Conservation (phyloP, 2,888 invertebrate species). For the Philonicus albiceps region DNA sequence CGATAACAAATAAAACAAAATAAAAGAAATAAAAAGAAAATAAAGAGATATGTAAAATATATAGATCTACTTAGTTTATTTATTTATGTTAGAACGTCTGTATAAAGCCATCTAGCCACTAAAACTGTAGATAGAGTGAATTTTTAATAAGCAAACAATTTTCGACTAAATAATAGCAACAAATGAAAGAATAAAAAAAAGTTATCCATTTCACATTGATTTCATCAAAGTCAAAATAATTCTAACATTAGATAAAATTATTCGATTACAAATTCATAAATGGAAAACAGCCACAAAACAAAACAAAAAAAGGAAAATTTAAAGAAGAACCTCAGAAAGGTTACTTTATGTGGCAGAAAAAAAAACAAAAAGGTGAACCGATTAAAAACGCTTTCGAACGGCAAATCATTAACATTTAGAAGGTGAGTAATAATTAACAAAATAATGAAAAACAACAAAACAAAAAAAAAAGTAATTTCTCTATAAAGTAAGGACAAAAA, state of each 20-base stretch:
- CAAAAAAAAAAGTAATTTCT: slow-evolving; percentile 21
- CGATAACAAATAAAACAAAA: not conserved
- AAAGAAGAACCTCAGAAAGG: not conserved
- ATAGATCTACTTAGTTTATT: slow-evolving; percentile 6
- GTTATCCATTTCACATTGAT: not conserved
- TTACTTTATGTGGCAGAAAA: not conserved
- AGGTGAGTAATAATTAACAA: not conserved
- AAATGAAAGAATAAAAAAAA: not conserved
- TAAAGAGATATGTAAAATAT: not conserved
- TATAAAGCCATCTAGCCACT: slow-evolving; percentile 15
- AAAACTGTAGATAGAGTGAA: slow-evolving; percentile 31
- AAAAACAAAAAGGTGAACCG: not conserved
- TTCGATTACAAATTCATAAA: not conserved
- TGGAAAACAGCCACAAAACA: not conserved
- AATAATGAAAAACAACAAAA: not conserved
- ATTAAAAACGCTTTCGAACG: slow-evolving; percentile 8
- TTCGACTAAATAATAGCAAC: slow-evolving; percentile 5
- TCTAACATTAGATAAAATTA: slow-evolving; percentile 12
- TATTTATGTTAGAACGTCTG: slow-evolving; percentile 15
- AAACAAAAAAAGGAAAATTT: too few relatives aligned
- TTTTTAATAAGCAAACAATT: slow-evolving; percentile 22
- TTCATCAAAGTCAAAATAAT: slow-evolving; percentile 11
- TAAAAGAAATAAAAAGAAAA: not conserved
- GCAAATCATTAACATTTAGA: slow-evolving; percentile 18
- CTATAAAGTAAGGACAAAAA: slow-evolving; percentile 17